Base-by-base conservation (phyloP, 1,140 invertebrate species). In the Campoletis sonorensis region DNA sequence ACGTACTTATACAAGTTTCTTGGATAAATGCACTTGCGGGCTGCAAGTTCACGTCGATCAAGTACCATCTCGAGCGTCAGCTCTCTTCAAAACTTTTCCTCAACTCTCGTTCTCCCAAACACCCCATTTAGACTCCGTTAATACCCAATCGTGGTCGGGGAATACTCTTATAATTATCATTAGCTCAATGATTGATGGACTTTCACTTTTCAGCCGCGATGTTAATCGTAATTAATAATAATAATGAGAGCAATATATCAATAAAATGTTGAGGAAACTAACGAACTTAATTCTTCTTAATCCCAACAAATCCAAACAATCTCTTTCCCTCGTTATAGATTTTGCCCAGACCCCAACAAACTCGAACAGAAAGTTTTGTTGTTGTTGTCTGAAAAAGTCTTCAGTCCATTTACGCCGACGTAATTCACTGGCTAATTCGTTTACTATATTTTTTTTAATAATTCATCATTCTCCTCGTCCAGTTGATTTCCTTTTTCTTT, bases 101-200 rank as follows among this genome's bases (percentile, higher is more conserved):
- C n/a, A 11, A 54, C 4, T 54, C n/a, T 54, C 2, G 18, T 54
- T 54, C 51, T n/a, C 18, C 51, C 51, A 11, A 54, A 0, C 40
- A 45, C 8, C 40, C 11, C 40, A 11, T 45, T 45, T 45, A 13
- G 2, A 10, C 40, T 45, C 7, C 40, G 40, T 45, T 45, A 45
- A 45, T 45, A 11, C 40, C 8, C 40, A 45, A 45, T 45, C 40
- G 40, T 13, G 3, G 7, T 1, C 16, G 16, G 4, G 51, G 49
- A 54, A 54, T n/a, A 54, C 51, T 54, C 51, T 18, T 21, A 21
- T 54, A 54, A 54, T 54, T 54, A n/a, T 54, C 51, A 54, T 54
- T n/a, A 54, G 51, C 51, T 4, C 5, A n/a, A 21, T 54, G 51
- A 54, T 21, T n/a, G 51, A 54, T 54, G 7, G 51, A 54, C 51